Evolutionary conservation across 2,797 vertebrate genomes (phyloP), one percentile per base, ranked within the genome.

Genomic region (Diceros bicornis): DNA sequence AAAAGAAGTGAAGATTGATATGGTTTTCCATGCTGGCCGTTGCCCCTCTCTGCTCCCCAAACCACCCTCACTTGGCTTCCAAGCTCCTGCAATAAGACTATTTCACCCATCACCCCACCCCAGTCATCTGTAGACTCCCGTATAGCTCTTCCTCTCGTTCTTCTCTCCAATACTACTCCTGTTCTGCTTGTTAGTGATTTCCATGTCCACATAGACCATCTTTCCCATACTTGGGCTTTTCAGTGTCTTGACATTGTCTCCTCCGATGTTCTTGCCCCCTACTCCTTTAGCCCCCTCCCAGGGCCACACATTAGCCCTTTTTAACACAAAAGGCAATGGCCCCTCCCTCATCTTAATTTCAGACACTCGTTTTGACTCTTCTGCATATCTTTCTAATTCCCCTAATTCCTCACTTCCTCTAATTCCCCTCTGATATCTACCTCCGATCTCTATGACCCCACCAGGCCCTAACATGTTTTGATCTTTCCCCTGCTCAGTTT

Each of bases 381-480:
- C 17, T 23, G 25, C 11, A 7, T 17, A 14, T 25, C 27, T 77
- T 86, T 32, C 41, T 29, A 14, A n/a, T n/a, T n/a, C n/a, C n/a
- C n/a, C n/a, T n/a, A n/a, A n/a, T n/a, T n/a, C 12, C 52, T 96
- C 23, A 61, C 13, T 93, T 44, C 34, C 68, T 74, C 18, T 50
- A 17, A 27, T 6, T 18, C 0, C 18, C 12, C 14, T 50, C 32
- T 32, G 18, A 37, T 10, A n/a, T 27, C 29, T 17, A 0, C 17
- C 21, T 14, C 27, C n/a, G 47, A 21, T 1, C 59, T 50, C 29
- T 27, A 52, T 69, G 52, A 16, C 20, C 23, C 64, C 29, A 55
- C 17, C 1, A 59, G 7, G 18, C 55, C 21, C 32, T 89, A 18
- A 52, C 44, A 34, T 41, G 55, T 75, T 34, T 52, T 64, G 32